Evolutionary conservation across 2,113 vertebrate species (phyloP).

Genomic region (Heterocephalus glaber): DNA sequence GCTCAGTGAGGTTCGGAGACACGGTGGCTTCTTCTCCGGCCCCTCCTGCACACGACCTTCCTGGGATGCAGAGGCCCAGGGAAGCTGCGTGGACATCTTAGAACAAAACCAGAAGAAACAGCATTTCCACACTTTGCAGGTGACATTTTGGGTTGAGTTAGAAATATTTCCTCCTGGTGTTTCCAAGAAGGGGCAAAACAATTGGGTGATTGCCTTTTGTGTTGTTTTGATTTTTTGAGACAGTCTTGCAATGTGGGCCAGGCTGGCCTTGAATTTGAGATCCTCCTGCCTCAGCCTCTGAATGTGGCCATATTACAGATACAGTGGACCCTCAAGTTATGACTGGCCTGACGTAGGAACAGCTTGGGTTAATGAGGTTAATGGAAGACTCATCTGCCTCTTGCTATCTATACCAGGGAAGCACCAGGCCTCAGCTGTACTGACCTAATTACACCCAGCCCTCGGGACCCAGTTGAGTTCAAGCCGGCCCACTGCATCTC

Average conservation of each 20-base stretch:
- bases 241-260: background rate
- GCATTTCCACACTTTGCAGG: background rate
- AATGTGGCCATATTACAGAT: background rate
- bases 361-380: no score
- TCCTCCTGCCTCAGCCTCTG: background rate
- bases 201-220: background rate
- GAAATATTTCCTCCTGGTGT: constrained; percentile 45
- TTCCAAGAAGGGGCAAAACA: constrained; percentile 60
- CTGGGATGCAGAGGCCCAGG: no score
- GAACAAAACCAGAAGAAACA: background rate
- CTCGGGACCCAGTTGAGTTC: no score
- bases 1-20: background rate
- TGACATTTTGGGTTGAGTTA: background rate
- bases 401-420: no score
- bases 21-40: background rate
- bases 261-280: background rate
- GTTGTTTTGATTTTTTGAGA: background rate
- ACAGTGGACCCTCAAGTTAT: no score
- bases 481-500: no score
- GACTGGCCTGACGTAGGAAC: no score
- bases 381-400: no score
- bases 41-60: background rate
- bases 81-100: background rate
- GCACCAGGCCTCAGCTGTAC: no score
- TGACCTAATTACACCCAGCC: no score